Percentiles rank a stretch among this genome's conserved stretches.
Evolutionary conservation across 2,113 vertebrate species (phyloP).

Genomic region (Brachypodius melanocephalos): DNA sequence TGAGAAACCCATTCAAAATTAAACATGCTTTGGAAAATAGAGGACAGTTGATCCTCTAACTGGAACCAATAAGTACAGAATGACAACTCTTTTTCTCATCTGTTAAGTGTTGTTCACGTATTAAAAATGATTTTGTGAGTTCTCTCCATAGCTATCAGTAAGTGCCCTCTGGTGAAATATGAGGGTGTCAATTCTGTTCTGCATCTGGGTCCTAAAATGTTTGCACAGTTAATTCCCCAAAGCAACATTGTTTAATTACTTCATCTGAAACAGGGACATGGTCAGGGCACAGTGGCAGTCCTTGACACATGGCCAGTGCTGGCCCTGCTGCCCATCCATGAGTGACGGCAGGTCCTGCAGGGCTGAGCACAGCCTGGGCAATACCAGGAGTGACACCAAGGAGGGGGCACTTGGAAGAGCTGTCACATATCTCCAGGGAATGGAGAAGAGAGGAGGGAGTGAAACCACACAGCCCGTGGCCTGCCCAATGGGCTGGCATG

Average conservation of each 20-base stretch:
- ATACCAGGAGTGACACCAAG: background rate
- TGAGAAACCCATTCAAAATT: conserved; percentile 41
- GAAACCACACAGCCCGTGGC: background rate
- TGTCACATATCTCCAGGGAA: accelerated
- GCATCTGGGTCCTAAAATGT: background rate
- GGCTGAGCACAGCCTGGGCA: background rate
- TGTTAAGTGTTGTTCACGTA: background rate
- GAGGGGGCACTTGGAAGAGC: background rate
- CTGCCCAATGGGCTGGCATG: accelerated
- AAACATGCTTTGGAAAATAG: conserved; percentile 5
- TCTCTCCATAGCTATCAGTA: background rate
- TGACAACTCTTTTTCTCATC: background rate
- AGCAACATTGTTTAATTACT: accelerated
- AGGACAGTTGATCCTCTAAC: conserved; percentile 28
- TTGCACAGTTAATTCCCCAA: background rate
- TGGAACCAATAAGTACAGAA: background rate
- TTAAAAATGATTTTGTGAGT: background rate
- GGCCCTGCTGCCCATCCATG: accelerated
- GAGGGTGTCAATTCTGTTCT: background rate
- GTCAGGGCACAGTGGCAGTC: background rate
- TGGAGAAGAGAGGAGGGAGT: background rate
- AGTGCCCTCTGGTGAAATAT: background rate
- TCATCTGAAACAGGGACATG: background rate
- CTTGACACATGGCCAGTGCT: accelerated
- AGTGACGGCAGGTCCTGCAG: accelerated